Evolutionary conservation across 2,113 vertebrate genomes (phyloP).

Genomic region (Balaeniceps rex): DNA sequence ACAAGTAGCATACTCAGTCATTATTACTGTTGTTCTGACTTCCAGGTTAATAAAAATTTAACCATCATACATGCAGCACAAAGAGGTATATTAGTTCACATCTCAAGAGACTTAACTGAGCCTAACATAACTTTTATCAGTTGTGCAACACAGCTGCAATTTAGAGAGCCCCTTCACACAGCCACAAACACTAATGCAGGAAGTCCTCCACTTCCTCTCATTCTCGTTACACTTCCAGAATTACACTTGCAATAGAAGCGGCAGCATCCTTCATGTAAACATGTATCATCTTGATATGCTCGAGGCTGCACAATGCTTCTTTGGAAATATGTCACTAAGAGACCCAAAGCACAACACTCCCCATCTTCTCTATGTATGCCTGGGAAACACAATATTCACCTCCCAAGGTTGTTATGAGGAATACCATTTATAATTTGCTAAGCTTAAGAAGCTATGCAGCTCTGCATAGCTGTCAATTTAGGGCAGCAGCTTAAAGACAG

Average conservation of each 20-base stretch:
- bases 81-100: background rate
- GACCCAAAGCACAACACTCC: background rate
- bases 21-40: background rate
- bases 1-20: background rate
- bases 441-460: background rate
- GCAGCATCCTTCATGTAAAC: background rate
- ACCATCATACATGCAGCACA: background rate
- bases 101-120: background rate
- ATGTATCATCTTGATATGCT: background rate
- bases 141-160: background rate
- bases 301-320: background rate
- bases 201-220: conserved; percentile 60
- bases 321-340: background rate
- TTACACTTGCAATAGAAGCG: background rate
- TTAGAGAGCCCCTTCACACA: background rate
- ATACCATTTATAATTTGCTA: background rate
- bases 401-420: background rate
- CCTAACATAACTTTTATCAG: background rate
- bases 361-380: background rate
- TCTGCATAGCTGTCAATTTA: background rate
- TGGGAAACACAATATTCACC: background rate
- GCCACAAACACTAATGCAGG: conserved; percentile 63
- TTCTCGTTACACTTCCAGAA: conserved; percentile 35
- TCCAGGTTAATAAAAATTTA: background rate
- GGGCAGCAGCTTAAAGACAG: background rate